Evolutionary conservation across 2,888 invertebrate genomes (phyloP).

Genomic region (Leucoma salicis): DNA sequence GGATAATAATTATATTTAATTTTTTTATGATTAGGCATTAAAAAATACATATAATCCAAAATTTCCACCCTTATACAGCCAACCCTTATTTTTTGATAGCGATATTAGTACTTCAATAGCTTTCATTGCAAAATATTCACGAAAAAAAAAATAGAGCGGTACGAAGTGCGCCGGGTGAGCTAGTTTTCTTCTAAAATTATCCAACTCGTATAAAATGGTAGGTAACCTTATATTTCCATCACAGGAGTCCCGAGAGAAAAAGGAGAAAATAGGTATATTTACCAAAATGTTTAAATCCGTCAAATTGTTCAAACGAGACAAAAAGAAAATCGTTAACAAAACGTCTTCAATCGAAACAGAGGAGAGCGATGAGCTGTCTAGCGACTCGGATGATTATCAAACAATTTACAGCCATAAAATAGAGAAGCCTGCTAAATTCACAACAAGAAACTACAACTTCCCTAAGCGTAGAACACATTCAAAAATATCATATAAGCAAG

Average conservation of each 20-base stretch:
- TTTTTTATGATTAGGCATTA: no score
- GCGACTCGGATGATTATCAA: slow-evolving; percentile 55
- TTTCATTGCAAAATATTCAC: no score
- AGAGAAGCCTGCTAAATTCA: slow-evolving; percentile 13
- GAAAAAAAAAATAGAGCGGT: no score
- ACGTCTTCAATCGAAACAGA: slow-evolving; percentile 1
- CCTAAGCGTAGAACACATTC: slow-evolving; percentile 36
- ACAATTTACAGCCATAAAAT: slow-evolving; percentile 54
- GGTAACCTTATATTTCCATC: no score
- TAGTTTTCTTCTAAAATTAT: no score
- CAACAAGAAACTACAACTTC: slow-evolving; percentile 11
- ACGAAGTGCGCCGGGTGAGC: no score
- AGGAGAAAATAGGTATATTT: slow-evolving; percentile 44
- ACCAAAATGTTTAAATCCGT: slow-evolving; percentile 52
- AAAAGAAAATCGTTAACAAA: background rate
- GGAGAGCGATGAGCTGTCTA: slow-evolving; percentile 26
- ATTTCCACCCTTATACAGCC: no score
- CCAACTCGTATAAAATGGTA: no score
- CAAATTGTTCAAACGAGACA: slow-evolving; percentile 45
- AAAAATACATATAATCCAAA: no score
- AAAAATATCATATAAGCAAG: slow-evolving; percentile 35
- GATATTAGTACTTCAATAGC: no score
- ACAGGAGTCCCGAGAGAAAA: slow-evolving; percentile 14
- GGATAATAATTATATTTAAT: no score
- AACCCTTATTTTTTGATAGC: no score